Evolutionary conservation across 2,888 invertebrate genomes (phyloP).

Genomic region (Celastrina argiolus): DNA sequence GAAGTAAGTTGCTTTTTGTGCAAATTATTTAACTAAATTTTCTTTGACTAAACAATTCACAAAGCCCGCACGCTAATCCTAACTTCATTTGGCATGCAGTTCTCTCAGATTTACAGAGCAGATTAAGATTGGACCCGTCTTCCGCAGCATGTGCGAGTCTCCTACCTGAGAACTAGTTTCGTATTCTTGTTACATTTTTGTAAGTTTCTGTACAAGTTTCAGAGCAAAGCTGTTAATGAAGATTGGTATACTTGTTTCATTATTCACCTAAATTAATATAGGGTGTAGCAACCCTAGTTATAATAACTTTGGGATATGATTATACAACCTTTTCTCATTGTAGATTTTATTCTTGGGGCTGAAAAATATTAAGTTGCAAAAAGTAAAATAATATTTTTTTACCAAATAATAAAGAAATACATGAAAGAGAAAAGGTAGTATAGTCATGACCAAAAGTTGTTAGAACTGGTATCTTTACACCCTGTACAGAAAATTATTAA

Average conservation of each 20-base stretch:
- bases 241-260: not conserved
- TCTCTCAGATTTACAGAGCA: slow-evolving; percentile 6
- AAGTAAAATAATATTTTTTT: no score
- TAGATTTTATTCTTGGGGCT: no score
- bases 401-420: no score
- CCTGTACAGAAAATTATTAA: no score
- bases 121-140: not conserved
- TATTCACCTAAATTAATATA: no score
- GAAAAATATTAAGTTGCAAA: no score
- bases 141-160: not conserved
- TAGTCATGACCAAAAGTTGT: no score
- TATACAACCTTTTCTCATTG: no score
- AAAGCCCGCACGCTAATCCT: slow-evolving; percentile 7
- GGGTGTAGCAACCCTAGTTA: no score
- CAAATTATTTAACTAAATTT: not conserved
- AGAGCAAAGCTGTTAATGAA: not conserved
- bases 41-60: not conserved
- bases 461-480: no score
- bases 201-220: not conserved
- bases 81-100: slow-evolving; percentile 16
- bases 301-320: no score
- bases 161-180: not conserved
- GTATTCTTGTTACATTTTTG: slow-evolving; percentile 9
- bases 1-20: not conserved
- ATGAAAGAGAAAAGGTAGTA: no score